Base-by-base conservation (phyloP, 2,113 vertebrate species). In the Rhizomys pruinosus region DNA sequence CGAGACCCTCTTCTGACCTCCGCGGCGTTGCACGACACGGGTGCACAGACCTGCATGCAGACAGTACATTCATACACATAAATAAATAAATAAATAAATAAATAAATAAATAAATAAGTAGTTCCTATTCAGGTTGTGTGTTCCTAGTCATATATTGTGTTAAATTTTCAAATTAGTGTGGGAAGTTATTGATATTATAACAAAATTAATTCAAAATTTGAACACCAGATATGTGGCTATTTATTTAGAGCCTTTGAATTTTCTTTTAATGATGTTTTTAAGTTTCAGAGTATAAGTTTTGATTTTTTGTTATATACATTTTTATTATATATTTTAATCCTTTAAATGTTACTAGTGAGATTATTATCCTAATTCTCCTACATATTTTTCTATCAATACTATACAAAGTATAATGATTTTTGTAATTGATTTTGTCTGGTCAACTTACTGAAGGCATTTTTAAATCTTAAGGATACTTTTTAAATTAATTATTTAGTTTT, bases 281-380 rank as follows among this genome's bases (percentile, higher is more conserved):
- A 71, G 25, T 82, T 90, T 93, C 22, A 92, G 22, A 90, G 19
- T 20, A 42, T 57, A 89, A 27, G 12, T 89, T 91, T 80, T 71
- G 6, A 15, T 52, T 39, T 80, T 80, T 80, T 17, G 23, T 61
- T 80, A 27, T 27, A 27, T 80, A 61, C 39, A 72, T 66, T 90
- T 92, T 25, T 84, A 52, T 57, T 89, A 64, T 55, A 6, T 68
- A 55, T 55, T 86, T 86, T 39, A 39, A 71, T 84, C 78, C 32
- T 81, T 92, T 73, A 47, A 86, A 74, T 71, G 34, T 82, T 59
- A 87, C 12, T 89, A 89, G 59, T 95, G 27, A 32, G 10, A 71
- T 72, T 84, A 29, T 71, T 93, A 72, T 64, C 22, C 52, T 71
- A 91, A 94, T 57, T 90, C 23, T 39, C n/a, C 37, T 93, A 87